These are phyloP conservation scores for Cancer borealis DNA, from an alignment of 2,888 invertebrate species.

Conservation along the genomic window DNA sequence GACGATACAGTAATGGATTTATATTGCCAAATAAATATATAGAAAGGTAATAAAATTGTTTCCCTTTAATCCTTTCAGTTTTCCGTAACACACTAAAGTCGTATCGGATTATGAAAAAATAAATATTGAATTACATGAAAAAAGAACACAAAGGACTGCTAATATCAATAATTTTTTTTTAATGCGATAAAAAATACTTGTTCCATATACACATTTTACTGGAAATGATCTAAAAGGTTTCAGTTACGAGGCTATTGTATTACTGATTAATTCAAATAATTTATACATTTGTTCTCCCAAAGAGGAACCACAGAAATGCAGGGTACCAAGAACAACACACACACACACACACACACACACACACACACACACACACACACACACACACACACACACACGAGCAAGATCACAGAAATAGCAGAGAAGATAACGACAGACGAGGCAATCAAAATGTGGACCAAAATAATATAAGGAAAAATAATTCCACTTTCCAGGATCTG, in stretches of 20 bases:
- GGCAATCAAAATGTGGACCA: too few species aligned
- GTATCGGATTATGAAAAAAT: not conserved
- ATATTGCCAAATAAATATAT: constrained; percentile 29
- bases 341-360: not conserved
- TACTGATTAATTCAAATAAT: not conserved
- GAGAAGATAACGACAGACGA: too few species aligned
- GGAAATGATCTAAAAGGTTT: too few species aligned
- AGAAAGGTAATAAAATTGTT: not conserved
- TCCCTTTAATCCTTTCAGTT: not conserved
- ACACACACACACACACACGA: not conserved
- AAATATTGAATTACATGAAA: not conserved
- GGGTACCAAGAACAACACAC: too few species aligned
- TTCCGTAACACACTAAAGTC: not conserved
- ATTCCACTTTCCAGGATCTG: too few species aligned
- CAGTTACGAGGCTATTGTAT: too few species aligned
- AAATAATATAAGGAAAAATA: too few species aligned
- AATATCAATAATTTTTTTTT: not conserved
- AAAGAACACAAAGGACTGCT: not conserved
- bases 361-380: constrained; percentile 20
- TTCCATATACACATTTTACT: not conserved
- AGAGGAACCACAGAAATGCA: not conserved
- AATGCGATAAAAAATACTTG: not conserved
- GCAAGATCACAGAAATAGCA: not conserved
- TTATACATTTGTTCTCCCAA: not conserved
- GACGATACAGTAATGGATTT: constrained; percentile 30